These are phyloP conservation scores for Drosophila pseudoananassae DNA, from an alignment of 1,140 invertebrate species.

Conservation along the genomic window DNA sequence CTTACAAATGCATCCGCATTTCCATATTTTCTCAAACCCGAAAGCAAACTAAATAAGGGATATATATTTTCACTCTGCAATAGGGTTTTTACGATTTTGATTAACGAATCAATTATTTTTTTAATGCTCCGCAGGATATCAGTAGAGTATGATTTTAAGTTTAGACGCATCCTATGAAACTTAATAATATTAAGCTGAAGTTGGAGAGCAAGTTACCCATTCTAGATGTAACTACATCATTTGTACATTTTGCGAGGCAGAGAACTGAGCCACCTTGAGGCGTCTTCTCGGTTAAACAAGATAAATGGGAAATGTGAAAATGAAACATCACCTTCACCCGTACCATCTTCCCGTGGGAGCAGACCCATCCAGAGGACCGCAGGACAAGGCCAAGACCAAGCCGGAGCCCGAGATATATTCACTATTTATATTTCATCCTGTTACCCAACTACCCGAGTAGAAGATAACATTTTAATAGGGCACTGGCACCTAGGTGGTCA, in stretches of 20 bases:
- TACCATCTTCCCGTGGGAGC: slow-evolving; percentile 11
- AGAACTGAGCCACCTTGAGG: slow-evolving; percentile 36
- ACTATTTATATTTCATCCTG: slow-evolving; percentile 42
- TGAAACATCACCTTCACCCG: slow-evolving; percentile 81
- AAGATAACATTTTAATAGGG: slow-evolving; percentile 82
- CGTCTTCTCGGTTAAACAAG: slow-evolving; percentile 71
- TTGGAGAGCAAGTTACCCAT: not conserved
- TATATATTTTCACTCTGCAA: not conserved
- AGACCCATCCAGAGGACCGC: slow-evolving; percentile 29
- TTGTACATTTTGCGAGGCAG: slow-evolving; percentile 36
- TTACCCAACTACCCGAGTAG: slow-evolving; percentile 41
- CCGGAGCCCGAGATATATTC: slow-evolving; percentile 33
- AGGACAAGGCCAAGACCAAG: slow-evolving; percentile 31
- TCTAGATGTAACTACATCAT: slow-evolving; percentile 35
- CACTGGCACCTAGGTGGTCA: slow-evolving; percentile 61
- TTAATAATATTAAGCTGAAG: not conserved
- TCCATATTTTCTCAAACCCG: slow-evolving; percentile 29
- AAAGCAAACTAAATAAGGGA: slow-evolving; percentile 20
- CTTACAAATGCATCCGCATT: slow-evolving; percentile 76
- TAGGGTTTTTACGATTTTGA: not conserved
- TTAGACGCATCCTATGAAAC: not conserved
- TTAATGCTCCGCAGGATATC: not conserved
- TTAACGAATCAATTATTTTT: slow-evolving; percentile 1
- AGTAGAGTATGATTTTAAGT: not conserved
- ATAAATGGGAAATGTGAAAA: slow-evolving; percentile 84